phyloP scores from a whole-genome alignment of 1,140 invertebrate genomes.

The Antheraea pernyi region DNA sequence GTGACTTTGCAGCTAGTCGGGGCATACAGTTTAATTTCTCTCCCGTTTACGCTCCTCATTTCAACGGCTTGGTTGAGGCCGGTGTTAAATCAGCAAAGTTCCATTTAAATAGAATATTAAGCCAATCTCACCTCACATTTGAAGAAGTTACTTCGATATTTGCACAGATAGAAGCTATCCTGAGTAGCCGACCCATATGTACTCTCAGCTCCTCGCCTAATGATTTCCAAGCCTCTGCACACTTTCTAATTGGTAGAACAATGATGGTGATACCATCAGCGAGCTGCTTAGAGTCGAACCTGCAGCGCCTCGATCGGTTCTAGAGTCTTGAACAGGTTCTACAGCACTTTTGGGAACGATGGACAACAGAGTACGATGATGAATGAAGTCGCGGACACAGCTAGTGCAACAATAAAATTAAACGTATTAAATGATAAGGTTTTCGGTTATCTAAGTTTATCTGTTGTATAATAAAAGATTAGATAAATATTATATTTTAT shows the following conservation, averaged over 20 bases:
- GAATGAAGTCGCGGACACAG: too few species aligned
- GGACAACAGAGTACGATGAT: background rate
- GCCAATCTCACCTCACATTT: slow-evolving; percentile 36
- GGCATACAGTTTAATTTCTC: slow-evolving; percentile 37
- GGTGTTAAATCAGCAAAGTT: slow-evolving; percentile 38
- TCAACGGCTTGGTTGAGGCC: slow-evolving; percentile 45
- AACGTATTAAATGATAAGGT: too few species aligned
- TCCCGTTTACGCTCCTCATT: slow-evolving; percentile 41
- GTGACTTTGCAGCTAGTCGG: slow-evolving; percentile 25
- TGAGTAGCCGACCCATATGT: slow-evolving; percentile 64
- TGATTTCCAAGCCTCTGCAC: slow-evolving; percentile 43
- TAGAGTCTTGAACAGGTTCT: slow-evolving; percentile 20
- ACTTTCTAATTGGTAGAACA: slow-evolving; percentile 44
- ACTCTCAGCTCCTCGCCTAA: slow-evolving; percentile 46
- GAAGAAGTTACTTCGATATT: slow-evolving; percentile 50
- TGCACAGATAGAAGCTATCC: slow-evolving; percentile 45
- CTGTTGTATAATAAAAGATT: too few species aligned
- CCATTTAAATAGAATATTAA: slow-evolving; percentile 36
- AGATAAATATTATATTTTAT: too few species aligned
- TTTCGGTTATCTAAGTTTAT: too few species aligned
- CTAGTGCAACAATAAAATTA: too few species aligned
- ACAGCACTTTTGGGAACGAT: slow-evolving; percentile 11
- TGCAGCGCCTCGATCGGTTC: slow-evolving; percentile 14
- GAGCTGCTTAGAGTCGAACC: slow-evolving; percentile 13
- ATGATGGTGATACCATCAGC: slow-evolving; percentile 24